These are phyloP conservation scores for Amphiprion ocellaris DNA, from an alignment of 2,113 vertebrate species.

Conservation along the genomic window DNA sequence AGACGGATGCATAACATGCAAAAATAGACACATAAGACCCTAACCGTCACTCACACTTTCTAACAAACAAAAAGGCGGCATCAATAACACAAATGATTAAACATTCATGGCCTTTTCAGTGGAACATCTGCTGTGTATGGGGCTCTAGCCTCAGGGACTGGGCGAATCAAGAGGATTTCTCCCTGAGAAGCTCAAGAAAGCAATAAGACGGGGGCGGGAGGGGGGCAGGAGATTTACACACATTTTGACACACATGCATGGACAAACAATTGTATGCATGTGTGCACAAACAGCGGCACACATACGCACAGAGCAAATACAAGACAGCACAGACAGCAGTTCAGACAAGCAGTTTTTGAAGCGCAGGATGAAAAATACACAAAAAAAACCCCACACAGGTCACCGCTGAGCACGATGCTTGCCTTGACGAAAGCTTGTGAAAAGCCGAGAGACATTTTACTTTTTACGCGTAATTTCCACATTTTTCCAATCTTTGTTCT, in stretches of 20 bases:
- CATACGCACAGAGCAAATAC: slow-evolving; percentile 46
- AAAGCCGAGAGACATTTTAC: neutral
- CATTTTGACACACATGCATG: slow-evolving; percentile 36
- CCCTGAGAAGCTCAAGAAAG: slow-evolving; percentile 81
- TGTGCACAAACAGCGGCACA: slow-evolving; percentile 42
- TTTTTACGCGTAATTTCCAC: slow-evolving; percentile 5
- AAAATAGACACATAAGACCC: slow-evolving; percentile 66
- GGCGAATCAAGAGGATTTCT: slow-evolving; percentile 86
- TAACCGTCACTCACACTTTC: slow-evolving; percentile 75
- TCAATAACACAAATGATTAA: slow-evolving; percentile 92
- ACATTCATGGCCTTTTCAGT: slow-evolving; percentile 89
- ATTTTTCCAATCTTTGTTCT: neutral
- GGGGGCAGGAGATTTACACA: slow-evolving; percentile 62
- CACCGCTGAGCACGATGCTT: neutral
- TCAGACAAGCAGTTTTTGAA: slow-evolving; percentile 50
- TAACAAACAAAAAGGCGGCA: slow-evolving; percentile 85
- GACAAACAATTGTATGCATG: slow-evolving; percentile 46
- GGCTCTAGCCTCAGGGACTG: slow-evolving; percentile 84
- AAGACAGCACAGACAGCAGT: slow-evolving; percentile 16
- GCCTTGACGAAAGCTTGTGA: slow-evolving; percentile 2
- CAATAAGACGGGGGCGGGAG: slow-evolving; percentile 76
- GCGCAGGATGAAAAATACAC: slow-evolving; percentile 28
- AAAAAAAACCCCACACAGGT: slow-evolving; percentile 21
- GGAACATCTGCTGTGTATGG: slow-evolving; percentile 86
- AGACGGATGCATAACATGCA: slow-evolving; percentile 55